Conservation (phyloP, 35 echinoderm and acorn worm species). For the Eucidaris tribuloides region DNA sequence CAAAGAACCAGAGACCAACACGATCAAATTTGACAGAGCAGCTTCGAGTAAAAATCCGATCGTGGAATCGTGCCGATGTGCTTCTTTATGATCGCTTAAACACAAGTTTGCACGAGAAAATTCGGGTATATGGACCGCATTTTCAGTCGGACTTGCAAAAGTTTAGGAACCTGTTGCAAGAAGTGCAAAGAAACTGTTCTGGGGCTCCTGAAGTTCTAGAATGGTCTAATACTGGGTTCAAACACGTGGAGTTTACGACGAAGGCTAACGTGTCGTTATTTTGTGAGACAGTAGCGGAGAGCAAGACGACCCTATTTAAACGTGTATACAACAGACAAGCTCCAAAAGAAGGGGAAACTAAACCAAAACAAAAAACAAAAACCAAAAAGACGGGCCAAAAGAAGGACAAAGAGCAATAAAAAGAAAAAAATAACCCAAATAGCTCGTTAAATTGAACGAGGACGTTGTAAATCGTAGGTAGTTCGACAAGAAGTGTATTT, state of each 20-base stretch:
- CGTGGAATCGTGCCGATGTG: slow-evolving; percentile 16
- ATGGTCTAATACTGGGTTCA: background rate
- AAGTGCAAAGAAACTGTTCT: background rate
- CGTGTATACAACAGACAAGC: no score
- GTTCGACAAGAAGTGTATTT: no score
- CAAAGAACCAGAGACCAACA: background rate
- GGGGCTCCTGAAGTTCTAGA: background rate
- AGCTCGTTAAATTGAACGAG: no score
- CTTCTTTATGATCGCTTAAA: slow-evolving; percentile 33
- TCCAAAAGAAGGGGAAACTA: no score
- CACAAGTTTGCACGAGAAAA: background rate
- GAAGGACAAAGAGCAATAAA: no score
- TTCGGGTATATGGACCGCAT: background rate
- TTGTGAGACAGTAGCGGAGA: no score
- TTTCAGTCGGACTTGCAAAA: background rate
- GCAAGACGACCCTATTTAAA: no score
- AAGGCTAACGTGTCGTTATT: no score
- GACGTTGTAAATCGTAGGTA: no score
- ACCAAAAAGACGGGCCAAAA: no score
- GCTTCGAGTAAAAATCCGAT: background rate
- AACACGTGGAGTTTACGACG: background rate
- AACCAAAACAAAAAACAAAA: no score
- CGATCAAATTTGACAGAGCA: background rate
- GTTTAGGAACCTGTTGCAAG: background rate
- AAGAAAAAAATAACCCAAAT: no score